Base-by-base conservation (phyloP, 2,113 vertebrate species). In the Galeopterus variegatus region DNA sequence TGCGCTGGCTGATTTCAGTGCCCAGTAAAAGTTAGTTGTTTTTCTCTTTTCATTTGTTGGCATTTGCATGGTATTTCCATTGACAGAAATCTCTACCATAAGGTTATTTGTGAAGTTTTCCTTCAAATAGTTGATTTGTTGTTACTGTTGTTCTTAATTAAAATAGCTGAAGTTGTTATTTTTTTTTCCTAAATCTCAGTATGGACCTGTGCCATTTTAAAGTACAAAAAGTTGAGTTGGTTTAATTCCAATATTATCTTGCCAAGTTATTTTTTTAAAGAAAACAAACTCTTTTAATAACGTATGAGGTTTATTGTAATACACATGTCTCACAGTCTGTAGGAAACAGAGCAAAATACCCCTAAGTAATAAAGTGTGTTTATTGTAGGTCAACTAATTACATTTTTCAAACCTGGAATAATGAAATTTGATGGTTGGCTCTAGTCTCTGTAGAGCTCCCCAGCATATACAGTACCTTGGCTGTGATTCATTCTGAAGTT, bases 221-320 rank as follows among this genome's bases (percentile, higher is more conserved):
- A 94, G 93, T 96, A 80, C 87, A 97, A 65, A 95, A 90, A 94
- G 80, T 93, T 92, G 60, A 93, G 76, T 75, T 98, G 84, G 88
- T 96, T 96, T 73, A 88, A 93, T 93, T 97, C 81, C 94, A 98
- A 6, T 69, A 85, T 90, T 94, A 85, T 79, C 86, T 33, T 95
- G 81, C 75, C 93, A 97, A 97, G 26, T 10, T 73, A 24, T 72
- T 41, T 87, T 86, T 75, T 82, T 24, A 69, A 73, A 79, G 48
- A 72, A 97, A 97, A 92, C 23, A 93, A 96, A 62, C 45, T 88
- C 31, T 76, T 95, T 95, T 95, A 97, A 96, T 97, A 97, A 97
- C 94, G 50, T 81, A 88, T 98, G 90, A 98, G 72, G 67, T 90
- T 96, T 97, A 95, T 96, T 97, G 95, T 94, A 84, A 95, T 88